These are phyloP conservation scores for Eristalinus aeneus DNA, from an alignment of 2,888 invertebrate species.

Conservation along the genomic window DNA sequence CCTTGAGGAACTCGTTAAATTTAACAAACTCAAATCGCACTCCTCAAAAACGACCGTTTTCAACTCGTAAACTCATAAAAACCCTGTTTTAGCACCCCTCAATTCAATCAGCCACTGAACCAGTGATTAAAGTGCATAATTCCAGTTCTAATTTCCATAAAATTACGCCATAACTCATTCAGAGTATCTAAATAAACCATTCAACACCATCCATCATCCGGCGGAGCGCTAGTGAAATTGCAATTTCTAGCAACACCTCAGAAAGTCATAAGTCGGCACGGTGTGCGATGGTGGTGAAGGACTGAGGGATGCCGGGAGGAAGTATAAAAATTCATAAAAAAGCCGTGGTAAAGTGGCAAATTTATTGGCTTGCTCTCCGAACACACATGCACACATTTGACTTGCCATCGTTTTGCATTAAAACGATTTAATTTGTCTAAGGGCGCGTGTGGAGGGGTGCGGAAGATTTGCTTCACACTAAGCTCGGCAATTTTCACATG, in stretches of 20 bases:
- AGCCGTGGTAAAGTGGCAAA: slow-evolving; percentile 62
- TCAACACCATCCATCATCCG: slow-evolving; percentile 46
- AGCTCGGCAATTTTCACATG: slow-evolving; percentile 33
- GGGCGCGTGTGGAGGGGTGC: neutral
- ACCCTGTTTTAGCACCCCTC: neutral
- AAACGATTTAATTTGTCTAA: slow-evolving; percentile 65
- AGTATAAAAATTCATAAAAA: slow-evolving; percentile 55
- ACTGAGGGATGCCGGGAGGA: neutral
- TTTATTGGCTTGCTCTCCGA: slow-evolving; percentile 53
- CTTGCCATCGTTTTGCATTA: slow-evolving; percentile 52
- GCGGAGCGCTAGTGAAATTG: slow-evolving; percentile 37
- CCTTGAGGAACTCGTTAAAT: neutral
- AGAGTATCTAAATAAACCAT: slow-evolving; percentile 43
- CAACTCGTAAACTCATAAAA: slow-evolving; percentile 1
- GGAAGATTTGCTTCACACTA: neutral
- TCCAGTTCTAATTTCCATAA: slow-evolving; percentile 25
- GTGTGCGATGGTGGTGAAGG: neutral
- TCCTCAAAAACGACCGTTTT: slow-evolving; percentile 18
- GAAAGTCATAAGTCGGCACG: slow-evolving; percentile 44
- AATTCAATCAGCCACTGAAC: slow-evolving; percentile 21
- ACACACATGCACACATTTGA: slow-evolving; percentile 24
- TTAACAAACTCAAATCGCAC: neutral
- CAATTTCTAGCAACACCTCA: slow-evolving; percentile 52
- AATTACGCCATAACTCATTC: slow-evolving; percentile 57
- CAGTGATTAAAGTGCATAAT: slow-evolving; percentile 21